phyloP scores from a whole-genome alignment of 2,888 invertebrate genomes.

The Platycheirus albimanus region DNA sequence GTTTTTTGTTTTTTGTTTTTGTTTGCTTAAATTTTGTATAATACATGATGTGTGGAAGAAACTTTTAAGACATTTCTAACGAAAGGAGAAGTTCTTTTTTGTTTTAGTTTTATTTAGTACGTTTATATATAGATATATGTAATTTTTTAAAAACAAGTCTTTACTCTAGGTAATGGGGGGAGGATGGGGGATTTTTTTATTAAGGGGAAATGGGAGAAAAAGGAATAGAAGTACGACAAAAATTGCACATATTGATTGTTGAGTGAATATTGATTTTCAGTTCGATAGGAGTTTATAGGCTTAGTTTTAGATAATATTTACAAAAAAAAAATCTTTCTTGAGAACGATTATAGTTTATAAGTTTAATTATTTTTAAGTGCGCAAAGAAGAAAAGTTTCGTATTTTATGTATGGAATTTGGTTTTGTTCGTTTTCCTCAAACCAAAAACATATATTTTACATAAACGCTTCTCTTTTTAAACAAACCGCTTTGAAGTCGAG shows the following conservation, averaged over 20 bases:
- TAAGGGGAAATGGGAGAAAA: slow-evolving; percentile 47
- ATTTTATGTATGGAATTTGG: background rate
- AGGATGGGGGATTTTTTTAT: slow-evolving; percentile 2
- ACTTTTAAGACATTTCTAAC: slow-evolving; percentile 59
- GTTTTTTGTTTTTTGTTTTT: slow-evolving; percentile 19
- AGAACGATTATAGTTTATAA: slow-evolving; percentile 16
- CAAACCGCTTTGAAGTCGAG: too few species aligned
- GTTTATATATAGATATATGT: background rate
- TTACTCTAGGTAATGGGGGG: slow-evolving; percentile 72
- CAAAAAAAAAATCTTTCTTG: slow-evolving; percentile 16
- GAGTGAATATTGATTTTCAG: slow-evolving; percentile 72
- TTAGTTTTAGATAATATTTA: slow-evolving; percentile 44
- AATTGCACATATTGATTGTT: slow-evolving; percentile 74
- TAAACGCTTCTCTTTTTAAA: too few species aligned
- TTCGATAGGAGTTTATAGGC: slow-evolving; percentile 69
- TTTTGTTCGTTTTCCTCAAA: too few species aligned
- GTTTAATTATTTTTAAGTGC: slow-evolving; percentile 24
- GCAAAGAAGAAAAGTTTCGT: slow-evolving; percentile 40
- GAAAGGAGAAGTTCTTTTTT: slow-evolving; percentile 59
- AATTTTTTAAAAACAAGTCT: slow-evolving; percentile 62
- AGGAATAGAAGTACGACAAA: slow-evolving; percentile 62
- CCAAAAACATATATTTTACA: too few species aligned
- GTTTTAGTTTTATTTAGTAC: slow-evolving; percentile 9
- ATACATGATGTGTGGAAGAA: slow-evolving; percentile 72
- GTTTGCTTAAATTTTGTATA: slow-evolving; percentile 56